phyloP scores from a whole-genome alignment of 2,797 vertebrate species.

The Enteromius radiatus region DNA sequence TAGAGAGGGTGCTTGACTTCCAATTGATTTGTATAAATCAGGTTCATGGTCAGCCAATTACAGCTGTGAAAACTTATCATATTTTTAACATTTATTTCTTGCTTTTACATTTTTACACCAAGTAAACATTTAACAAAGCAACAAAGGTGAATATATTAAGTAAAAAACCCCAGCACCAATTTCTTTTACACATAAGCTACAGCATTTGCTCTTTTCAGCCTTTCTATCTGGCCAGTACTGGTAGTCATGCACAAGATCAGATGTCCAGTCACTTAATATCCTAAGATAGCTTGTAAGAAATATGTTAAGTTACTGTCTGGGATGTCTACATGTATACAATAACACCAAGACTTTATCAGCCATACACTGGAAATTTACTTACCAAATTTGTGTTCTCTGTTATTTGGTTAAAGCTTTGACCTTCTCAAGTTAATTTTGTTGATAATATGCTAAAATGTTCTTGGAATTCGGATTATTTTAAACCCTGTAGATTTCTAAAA shows the following conservation, averaged over 20 bases:
- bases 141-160: not conserved
- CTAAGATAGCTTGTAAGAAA: not conserved
- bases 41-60: not conserved
- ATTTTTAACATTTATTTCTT: slow-evolving; percentile 27
- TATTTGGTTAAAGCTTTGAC: slow-evolving; percentile 25
- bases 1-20: not conserved
- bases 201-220: slow-evolving; percentile 10
- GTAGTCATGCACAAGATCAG: slow-evolving; percentile 37
- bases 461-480: not conserved
- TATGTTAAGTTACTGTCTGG: not conserved
- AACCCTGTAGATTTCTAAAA: slow-evolving; percentile 33
- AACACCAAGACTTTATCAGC: not conserved
- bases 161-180: slow-evolving; percentile 9
- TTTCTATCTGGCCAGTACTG: not conserved
- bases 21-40: not conserved
- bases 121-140: slow-evolving; percentile 16
- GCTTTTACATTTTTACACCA: slow-evolving; percentile 26
- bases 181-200: slow-evolving; percentile 20
- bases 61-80: not conserved
- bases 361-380: slow-evolving; percentile 1
- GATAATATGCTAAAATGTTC: not conserved
- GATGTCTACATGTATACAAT: not conserved
- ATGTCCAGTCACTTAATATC: not conserved
- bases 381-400: not conserved
- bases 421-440: not conserved